Conservation (phyloP, 2,113 vertebrate genomes). For the Ochotona curzoniae region DNA sequence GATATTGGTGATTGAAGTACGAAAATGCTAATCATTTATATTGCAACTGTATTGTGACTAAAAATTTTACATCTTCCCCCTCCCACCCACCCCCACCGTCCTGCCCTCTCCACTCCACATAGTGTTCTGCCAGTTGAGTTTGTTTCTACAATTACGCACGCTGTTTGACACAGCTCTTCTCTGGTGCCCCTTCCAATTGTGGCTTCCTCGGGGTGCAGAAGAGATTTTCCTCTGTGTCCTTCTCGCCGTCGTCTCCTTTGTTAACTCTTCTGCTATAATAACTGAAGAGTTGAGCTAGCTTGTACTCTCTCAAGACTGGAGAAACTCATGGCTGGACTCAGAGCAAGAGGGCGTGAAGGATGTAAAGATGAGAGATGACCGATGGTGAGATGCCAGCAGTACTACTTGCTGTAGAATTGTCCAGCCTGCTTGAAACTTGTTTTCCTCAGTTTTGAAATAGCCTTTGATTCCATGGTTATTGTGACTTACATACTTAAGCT, state of each 20-base stretch:
- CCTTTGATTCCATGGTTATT: not conserved
- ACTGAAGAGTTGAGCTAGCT: not conserved
- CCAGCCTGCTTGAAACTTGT: not conserved
- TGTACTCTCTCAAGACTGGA: not conserved
- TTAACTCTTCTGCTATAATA: not conserved
- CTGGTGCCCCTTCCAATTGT: not conserved
- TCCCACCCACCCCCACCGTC: not conserved
- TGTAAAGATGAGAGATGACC: no score
- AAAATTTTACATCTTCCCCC: no score
- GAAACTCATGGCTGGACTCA: not conserved
- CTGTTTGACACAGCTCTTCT: not conserved
- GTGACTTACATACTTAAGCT: not conserved
- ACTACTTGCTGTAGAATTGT: not conserved
- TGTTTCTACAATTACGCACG: not conserved
- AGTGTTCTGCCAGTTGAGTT: not conserved
- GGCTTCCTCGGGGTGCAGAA: not conserved
- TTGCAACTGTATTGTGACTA: not conserved
- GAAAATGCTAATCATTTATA: constrained; percentile 3
- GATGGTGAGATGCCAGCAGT: not conserved
- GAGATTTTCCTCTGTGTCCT: not conserved
- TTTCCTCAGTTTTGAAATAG: not conserved
- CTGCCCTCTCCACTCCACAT: not conserved
- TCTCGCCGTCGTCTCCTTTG: not conserved
- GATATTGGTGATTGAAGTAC: not conserved
- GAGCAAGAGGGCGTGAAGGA: not conserved